phyloP scores from a whole-genome alignment of 2,113 vertebrate genomes.

The Cryptotis parvus region DNA sequence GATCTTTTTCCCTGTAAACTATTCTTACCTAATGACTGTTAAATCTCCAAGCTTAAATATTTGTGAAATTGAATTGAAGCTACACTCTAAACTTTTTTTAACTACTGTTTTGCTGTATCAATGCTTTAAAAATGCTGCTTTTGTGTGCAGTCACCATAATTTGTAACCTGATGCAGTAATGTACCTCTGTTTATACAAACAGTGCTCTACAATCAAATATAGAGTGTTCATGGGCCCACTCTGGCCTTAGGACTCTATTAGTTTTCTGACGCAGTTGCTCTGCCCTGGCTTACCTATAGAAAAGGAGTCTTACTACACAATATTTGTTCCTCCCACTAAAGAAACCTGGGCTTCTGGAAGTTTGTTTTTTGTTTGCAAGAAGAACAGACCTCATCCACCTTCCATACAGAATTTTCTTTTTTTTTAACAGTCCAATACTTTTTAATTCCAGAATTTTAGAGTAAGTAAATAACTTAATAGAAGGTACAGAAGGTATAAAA shows the following conservation, averaged over 20 bases:
- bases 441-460: constrained; percentile 6
- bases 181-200: not conserved
- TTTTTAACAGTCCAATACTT: not conserved
- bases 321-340: not conserved
- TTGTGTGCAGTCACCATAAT: not conserved
- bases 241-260: not conserved
- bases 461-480: constrained; percentile 13
- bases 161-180: not conserved
- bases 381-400: not conserved
- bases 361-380: constrained; percentile 45
- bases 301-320: not conserved
- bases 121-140: not conserved
- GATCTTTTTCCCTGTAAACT: not conserved
- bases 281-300: not conserved
- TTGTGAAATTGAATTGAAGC: not conserved
- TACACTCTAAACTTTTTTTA: not conserved
- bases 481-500: not conserved
- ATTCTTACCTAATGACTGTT: not conserved
- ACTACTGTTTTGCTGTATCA: not conserved
- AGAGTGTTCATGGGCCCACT: not conserved
- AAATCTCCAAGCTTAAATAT: constrained; percentile 5
- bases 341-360: not conserved
- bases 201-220: not conserved
- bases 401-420: not conserved
- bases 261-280: not conserved